These are phyloP conservation scores for Tragelaphus buxtoni DNA, from an alignment of 2,113 vertebrate genomes.

Conservation along the genomic window DNA sequence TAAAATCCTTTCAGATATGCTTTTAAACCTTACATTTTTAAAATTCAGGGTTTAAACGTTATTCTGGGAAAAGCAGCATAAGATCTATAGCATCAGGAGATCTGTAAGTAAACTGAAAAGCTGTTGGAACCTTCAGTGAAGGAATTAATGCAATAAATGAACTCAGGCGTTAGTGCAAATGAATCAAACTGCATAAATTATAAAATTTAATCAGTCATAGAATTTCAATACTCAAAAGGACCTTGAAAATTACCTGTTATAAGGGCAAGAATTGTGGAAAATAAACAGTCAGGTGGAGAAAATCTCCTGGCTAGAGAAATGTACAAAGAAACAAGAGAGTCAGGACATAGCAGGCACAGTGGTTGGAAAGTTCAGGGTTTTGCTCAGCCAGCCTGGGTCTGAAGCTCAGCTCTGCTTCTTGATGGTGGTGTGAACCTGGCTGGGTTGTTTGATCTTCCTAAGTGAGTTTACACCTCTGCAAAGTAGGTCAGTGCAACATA, in stretches of 20 bases:
- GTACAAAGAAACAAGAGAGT: neutral
- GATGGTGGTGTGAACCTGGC: neutral
- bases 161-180: neutral
- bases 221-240: neutral
- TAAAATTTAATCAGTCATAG: constrained; percentile 39
- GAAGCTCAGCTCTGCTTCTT: neutral
- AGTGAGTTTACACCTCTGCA: neutral
- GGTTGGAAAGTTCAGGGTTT: neutral
- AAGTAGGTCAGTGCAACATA: neutral
- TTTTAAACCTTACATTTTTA: too few species aligned
- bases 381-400: neutral
- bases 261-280: constrained; percentile 32
- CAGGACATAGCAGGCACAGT: neutral
- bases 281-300: constrained; percentile 2
- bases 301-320: neutral
- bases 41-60: too few species aligned
- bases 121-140: neutral
- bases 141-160: constrained; percentile 29
- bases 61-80: too few species aligned
- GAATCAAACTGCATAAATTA: constrained; percentile 41
- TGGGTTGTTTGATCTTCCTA: neutral
- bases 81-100: too few species aligned
- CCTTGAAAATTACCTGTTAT: constrained; percentile 35
- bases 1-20: too few species aligned
- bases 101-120: constrained; percentile 46